Evolutionary conservation across 2,888 invertebrate species (phyloP).

Genomic region (Leptothorax acervorum): DNA sequence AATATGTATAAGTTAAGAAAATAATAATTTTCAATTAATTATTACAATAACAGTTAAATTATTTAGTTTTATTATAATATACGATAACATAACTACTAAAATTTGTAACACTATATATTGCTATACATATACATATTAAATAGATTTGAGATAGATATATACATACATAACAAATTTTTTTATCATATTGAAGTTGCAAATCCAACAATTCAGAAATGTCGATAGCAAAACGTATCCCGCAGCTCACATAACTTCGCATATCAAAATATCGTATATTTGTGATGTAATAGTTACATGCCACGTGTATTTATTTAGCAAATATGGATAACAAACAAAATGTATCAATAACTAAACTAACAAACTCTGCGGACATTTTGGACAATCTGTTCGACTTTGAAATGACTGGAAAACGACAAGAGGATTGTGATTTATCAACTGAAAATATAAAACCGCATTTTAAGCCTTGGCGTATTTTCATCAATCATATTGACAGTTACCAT

Average conservation of each 20-base stretch:
- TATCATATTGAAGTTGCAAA: conserved; percentile 36
- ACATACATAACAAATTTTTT: background rate
- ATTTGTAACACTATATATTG: background rate
- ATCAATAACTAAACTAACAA: conserved; percentile 22
- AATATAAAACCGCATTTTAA: conserved; percentile 79
- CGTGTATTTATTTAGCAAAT: background rate
- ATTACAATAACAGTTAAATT: background rate
- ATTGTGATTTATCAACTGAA: background rate
- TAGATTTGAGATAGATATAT: background rate
- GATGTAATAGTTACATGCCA: background rate
- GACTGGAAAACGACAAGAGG: conserved; percentile 14
- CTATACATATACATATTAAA: background rate
- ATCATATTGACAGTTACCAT: conserved; percentile 88
- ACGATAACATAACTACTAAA: background rate
- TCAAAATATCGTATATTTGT: conserved; percentile 20
- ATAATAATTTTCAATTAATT: background rate
- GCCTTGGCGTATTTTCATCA: conserved; percentile 87
- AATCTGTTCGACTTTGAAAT: conserved; percentile 31
- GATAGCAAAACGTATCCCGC: background rate
- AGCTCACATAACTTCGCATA: background rate
- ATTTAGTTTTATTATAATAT: background rate
- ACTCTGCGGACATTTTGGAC: background rate
- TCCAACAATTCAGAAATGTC: conserved; percentile 4
- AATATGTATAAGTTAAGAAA: too few relatives aligned
- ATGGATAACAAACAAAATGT: background rate